phyloP scores from a whole-genome alignment of 1,140 invertebrate species.

The Drosophila eugracilis region DNA sequence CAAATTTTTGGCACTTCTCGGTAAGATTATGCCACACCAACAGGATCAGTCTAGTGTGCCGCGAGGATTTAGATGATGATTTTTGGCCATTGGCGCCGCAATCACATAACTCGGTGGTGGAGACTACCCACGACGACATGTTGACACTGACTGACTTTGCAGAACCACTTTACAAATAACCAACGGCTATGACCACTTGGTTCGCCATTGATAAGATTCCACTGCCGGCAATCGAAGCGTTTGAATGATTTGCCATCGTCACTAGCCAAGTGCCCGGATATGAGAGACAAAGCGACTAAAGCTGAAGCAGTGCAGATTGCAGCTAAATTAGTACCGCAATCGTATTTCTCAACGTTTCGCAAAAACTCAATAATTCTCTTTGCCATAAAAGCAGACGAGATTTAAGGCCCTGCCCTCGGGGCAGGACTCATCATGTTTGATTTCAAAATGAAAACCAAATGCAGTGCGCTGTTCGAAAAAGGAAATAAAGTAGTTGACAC shows the following conservation, averaged over 20 bases:
- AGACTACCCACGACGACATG: conserved; percentile 71
- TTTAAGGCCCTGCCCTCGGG: neutral
- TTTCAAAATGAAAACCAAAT: conserved; percentile 13
- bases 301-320: conserved; percentile 14
- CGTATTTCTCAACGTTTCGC: conserved; percentile 13
- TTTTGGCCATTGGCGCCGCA: conserved; percentile 16
- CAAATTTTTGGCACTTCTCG: conserved; percentile 51
- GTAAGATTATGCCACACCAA: conserved; percentile 61
- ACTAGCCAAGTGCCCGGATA: conserved; percentile 12
- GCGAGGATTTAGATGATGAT: conserved; percentile 3
- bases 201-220: conserved; percentile 67
- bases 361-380: conserved; percentile 21
- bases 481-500: no score
- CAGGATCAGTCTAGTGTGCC: conserved; percentile 36
- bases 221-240: conserved; percentile 29
- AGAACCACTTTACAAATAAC: conserved; percentile 8
- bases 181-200: conserved; percentile 28
- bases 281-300: conserved; percentile 2
- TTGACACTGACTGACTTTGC: conserved; percentile 58
- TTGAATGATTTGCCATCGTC: conserved; percentile 18
- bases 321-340: conserved; percentile 16
- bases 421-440: neutral
- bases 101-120: conserved; percentile 52
- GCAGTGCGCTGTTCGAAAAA: conserved; percentile 7
- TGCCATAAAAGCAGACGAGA: conserved; percentile 5